These are phyloP conservation scores for Hirtodrosophila trivittata DNA, from an alignment of 2,888 invertebrate genomes.

Conservation along the genomic window DNA sequence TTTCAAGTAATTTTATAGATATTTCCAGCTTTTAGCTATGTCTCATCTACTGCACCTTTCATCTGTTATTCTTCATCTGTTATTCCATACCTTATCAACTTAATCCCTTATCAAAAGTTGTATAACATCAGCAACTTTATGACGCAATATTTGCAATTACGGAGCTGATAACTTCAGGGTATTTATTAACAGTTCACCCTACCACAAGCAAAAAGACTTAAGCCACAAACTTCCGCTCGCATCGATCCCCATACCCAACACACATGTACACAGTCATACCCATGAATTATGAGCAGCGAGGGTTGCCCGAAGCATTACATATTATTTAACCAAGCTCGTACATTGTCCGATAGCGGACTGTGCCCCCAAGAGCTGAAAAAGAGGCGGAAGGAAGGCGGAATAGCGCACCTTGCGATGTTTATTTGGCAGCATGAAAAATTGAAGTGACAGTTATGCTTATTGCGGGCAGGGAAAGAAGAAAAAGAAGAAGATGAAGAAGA, in stretches of 20 bases:
- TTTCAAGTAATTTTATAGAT: too few relatives aligned
- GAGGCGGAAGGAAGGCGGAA: constrained; percentile 2
- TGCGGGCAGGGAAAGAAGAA: constrained; percentile 12
- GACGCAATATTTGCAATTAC: constrained; percentile 39
- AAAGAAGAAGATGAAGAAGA: constrained; percentile 5
- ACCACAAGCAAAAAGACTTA: constrained; percentile 61
- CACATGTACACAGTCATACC: too few relatives aligned
- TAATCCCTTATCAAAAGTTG: background rate
- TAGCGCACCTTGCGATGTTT: constrained; percentile 65
- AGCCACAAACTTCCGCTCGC: constrained; percentile 59
- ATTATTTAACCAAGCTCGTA: constrained; percentile 78
- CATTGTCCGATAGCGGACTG: constrained; percentile 29
- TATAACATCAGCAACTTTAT: constrained; percentile 38
- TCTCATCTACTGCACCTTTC: too few relatives aligned
- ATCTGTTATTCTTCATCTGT: too few relatives aligned
- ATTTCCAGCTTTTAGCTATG: too few relatives aligned
- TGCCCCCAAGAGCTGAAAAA: too few relatives aligned
- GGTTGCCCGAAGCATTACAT: constrained; percentile 35
- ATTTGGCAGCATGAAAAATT: constrained; percentile 66
- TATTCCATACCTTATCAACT: constrained; percentile 9
- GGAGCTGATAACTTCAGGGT: constrained; percentile 30
- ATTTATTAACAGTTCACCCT: constrained; percentile 28
- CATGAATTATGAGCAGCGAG: constrained; percentile 41
- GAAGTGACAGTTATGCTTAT: constrained; percentile 74
- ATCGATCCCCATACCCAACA: constrained; percentile 17